Conservation (phyloP, 1,140 invertebrate species). For the Achatina immaculata region DNA sequence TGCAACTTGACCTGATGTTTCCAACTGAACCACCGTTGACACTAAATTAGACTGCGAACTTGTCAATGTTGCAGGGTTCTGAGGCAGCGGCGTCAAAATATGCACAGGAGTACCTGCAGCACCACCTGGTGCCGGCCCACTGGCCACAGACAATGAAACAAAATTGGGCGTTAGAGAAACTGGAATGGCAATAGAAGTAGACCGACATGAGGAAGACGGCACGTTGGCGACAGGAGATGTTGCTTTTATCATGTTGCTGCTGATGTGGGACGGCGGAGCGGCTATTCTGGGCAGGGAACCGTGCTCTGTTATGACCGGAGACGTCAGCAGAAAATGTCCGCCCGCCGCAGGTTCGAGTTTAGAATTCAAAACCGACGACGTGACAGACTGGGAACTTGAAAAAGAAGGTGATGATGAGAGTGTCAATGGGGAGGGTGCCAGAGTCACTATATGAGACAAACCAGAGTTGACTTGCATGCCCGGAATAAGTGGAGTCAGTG, state of each 20-base stretch:
- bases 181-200: not conserved
- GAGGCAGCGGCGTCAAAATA: slow-evolving; percentile 15
- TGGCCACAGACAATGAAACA: not conserved
- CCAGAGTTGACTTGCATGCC: not conserved
- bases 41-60: slow-evolving; percentile 11
- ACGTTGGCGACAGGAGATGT: not conserved
- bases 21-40: slow-evolving; percentile 30
- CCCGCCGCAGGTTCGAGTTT: too few relatives aligned
- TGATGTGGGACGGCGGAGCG: slow-evolving; percentile 2
- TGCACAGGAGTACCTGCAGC: not conserved
- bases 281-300: too few relatives aligned
- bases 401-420: not conserved
- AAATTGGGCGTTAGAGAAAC: slow-evolving; percentile 13
- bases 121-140: not conserved
- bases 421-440: not conserved
- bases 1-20: slow-evolving; percentile 17
- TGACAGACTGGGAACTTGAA: not conserved
- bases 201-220: not conserved
- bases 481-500: slow-evolving; percentile 3
- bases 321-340: too few relatives aligned
- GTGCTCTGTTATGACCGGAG: too few relatives aligned
- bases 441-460: not conserved
- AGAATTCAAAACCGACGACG: too few relatives aligned
- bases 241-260: slow-evolving; percentile 7
- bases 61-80: slow-evolving; percentile 1